Percentiles rank a stretch among this genome's conserved stretches.
These are phyloP conservation scores for Trachelipus rathkii DNA, from an alignment of 1,140 invertebrate genomes.

Conservation along the genomic window DNA sequence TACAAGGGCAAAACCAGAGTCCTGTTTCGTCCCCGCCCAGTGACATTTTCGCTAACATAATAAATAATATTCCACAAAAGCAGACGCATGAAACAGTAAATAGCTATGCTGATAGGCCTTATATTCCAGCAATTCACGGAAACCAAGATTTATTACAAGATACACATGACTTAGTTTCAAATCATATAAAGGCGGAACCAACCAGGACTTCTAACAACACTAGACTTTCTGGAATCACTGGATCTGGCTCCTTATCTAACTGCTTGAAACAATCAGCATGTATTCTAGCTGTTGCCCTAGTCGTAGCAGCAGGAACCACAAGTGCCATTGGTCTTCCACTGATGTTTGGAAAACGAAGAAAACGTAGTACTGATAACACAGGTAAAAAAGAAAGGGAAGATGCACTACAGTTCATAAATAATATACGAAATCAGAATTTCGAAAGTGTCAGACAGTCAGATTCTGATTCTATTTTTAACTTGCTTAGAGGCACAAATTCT, in stretches of 20 bases:
- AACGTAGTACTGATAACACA: background rate
- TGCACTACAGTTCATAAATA: too few relatives aligned
- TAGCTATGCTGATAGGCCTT: background rate
- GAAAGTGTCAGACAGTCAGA: background rate
- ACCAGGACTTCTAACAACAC: too few relatives aligned
- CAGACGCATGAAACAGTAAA: too few relatives aligned
- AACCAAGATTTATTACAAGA: background rate
- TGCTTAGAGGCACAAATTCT: background rate
- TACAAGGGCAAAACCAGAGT: too few relatives aligned
- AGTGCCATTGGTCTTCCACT: background rate
- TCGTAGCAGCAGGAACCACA: background rate
- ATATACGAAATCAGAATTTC: too few relatives aligned
- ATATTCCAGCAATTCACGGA: constrained; percentile 6
- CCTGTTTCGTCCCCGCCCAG: too few relatives aligned
- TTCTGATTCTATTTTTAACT: background rate
- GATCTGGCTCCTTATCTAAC: background rate
- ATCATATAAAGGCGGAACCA: too few relatives aligned
- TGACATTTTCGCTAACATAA: too few relatives aligned
- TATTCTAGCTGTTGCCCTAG: background rate
- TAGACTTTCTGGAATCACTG: too few relatives aligned
- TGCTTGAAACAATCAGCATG: background rate
- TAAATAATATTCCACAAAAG: too few relatives aligned
- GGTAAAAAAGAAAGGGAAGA: too few relatives aligned
- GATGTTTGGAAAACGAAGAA: background rate
- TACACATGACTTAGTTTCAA: too few relatives aligned